These are phyloP conservation scores for Pogonognathellus flavescens DNA, from an alignment of 1,140 invertebrate genomes.

Conservation along the genomic window DNA sequence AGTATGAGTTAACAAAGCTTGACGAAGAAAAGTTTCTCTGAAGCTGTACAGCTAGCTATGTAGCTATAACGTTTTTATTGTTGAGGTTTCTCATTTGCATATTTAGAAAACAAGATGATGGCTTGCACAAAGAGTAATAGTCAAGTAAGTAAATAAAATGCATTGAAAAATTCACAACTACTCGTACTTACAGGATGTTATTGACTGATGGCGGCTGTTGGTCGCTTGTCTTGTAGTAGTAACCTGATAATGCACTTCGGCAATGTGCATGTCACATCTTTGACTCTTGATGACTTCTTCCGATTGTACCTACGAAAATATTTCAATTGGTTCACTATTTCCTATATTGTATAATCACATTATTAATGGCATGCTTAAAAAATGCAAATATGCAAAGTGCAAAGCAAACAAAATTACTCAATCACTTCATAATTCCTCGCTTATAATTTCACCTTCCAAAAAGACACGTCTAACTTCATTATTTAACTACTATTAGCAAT, in stretches of 20 bases:
- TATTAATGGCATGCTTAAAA: neutral
- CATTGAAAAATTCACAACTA: neutral
- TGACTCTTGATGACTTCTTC: constrained; percentile 36
- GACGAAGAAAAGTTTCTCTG: constrained; percentile 24
- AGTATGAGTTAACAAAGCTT: neutral
- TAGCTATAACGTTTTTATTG: no score
- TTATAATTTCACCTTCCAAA: neutral
- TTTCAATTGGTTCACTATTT: constrained; percentile 14
- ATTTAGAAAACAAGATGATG: constrained; percentile 34
- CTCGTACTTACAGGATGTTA: constrained; percentile 25
- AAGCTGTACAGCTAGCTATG: neutral
- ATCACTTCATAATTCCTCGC: neutral
- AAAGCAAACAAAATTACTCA: constrained; percentile 31
- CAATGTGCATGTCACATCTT: constrained; percentile 4
- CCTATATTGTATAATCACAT: neutral
- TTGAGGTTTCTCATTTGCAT: constrained; percentile 16
- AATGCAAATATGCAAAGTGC: neutral
- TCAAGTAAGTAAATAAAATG: neutral
- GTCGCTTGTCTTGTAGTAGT: constrained; percentile 13
- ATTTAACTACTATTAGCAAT: neutral
- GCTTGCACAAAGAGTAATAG: neutral
- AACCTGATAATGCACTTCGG: neutral
- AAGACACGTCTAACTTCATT: no score
- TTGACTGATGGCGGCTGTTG: constrained; percentile 20
- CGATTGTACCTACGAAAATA: neutral